Percentiles rank a stretch among this genome's conserved stretches.
Conservation (phyloP, 2,888 invertebrate species). For the Drosophila quasianomalipes region DNA sequence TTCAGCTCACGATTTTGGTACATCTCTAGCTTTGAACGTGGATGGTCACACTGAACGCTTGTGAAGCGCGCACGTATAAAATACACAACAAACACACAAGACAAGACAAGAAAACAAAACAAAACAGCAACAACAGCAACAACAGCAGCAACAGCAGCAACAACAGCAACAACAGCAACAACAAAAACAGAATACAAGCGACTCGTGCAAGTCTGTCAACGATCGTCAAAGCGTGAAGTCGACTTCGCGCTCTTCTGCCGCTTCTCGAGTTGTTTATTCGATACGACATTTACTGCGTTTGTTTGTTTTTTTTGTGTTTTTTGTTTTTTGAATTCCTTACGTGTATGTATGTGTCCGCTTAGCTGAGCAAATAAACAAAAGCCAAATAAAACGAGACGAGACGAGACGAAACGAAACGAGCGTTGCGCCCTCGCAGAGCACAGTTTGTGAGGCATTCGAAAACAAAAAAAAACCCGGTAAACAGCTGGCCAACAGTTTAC, state of each 20-base stretch:
- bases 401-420: conserved; percentile 23
- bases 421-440: conserved; percentile 17
- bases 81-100: background rate
- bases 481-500: conserved; percentile 23
- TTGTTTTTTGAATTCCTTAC: conserved; percentile 48
- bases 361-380: conserved; percentile 7
- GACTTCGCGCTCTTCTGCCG: conserved; percentile 24
- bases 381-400: conserved; percentile 9
- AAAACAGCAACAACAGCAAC: background rate
- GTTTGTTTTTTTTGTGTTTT: background rate
- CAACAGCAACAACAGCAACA: background rate
- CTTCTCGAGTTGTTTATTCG: conserved; percentile 21
- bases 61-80: conserved; percentile 47
- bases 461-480: conserved; percentile 25
- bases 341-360: conserved; percentile 17
- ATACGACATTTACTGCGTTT: conserved; percentile 32
- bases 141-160: background rate
- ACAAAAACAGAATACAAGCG: conserved; percentile 5
- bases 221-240: conserved; percentile 72
- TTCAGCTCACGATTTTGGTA: background rate
- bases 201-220: conserved; percentile 67
- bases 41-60: conserved; percentile 50
- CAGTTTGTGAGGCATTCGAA: conserved; percentile 37
- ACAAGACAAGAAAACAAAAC: background rate
- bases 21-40: conserved; percentile 24